Evolutionary conservation across 1,140 invertebrate species (phyloP).

Genomic region (Hycleus phaleratus): DNA sequence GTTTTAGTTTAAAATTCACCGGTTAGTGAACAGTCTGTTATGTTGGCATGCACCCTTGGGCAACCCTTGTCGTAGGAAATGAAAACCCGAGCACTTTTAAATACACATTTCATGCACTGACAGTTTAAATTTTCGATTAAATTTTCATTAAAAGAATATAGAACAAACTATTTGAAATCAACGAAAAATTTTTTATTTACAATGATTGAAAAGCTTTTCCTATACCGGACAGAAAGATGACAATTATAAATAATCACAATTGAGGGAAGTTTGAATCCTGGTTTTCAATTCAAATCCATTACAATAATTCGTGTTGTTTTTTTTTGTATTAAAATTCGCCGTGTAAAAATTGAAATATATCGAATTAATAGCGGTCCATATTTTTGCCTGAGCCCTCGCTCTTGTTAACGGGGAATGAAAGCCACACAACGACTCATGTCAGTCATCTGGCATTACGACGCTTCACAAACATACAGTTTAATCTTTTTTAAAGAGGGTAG

Average conservation of each 20-base stretch:
- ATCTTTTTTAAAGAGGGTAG: constrained; percentile 41
- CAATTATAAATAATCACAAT: too few species aligned
- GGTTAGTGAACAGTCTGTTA: not conserved
- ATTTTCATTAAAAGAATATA: constrained; percentile 34
- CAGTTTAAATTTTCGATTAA: constrained; percentile 31
- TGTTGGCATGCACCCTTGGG: constrained; percentile 26
- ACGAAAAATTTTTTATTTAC: too few species aligned
- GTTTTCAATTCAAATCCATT: too few species aligned
- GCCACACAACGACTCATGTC: constrained; percentile 32
- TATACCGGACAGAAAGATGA: too few species aligned
- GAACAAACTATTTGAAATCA: not conserved
- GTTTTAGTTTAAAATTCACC: too few species aligned
- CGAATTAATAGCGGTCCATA: constrained; percentile 28
- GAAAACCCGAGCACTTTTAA: constrained; percentile 20
- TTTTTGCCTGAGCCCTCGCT: constrained; percentile 23
- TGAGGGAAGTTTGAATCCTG: too few species aligned
- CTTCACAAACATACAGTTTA: constrained; percentile 41
- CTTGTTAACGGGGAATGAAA: constrained; percentile 14
- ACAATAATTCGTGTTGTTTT: too few species aligned
- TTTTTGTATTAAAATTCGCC: too few species aligned
- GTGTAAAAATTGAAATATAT: constrained; percentile 24
- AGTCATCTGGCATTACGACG: constrained; percentile 38
- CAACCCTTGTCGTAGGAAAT: constrained; percentile 27
- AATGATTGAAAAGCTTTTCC: too few species aligned
- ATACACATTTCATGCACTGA: constrained; percentile 21